Evolutionary conservation across 2,888 invertebrate species (phyloP).

Genomic region (Thyatira batis): DNA sequence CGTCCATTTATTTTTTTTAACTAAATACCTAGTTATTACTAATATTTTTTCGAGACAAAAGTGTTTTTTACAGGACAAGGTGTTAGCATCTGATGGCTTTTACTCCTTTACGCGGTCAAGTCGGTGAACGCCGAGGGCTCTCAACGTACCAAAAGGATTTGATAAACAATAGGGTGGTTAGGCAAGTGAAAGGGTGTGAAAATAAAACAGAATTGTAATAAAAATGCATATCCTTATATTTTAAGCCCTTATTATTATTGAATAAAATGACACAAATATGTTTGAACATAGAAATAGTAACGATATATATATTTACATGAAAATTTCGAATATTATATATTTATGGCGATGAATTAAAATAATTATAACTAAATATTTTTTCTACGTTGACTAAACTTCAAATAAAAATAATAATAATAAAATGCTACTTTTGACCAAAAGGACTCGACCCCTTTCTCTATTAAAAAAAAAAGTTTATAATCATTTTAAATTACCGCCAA

Average conservation of each 20-base stretch:
- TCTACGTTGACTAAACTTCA: not conserved
- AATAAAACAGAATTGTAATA: slow-evolving; percentile 40
- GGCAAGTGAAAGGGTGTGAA: not conserved
- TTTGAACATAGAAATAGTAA: not conserved
- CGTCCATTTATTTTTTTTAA: no score
- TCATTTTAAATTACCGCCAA: not conserved
- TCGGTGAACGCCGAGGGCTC: no score
- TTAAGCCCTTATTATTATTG: slow-evolving; percentile 42
- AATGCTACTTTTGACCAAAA: not conserved
- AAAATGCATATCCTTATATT: slow-evolving; percentile 53
- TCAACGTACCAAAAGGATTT: no score
- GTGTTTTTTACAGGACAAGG: no score
- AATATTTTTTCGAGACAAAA: no score
- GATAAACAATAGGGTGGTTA: not conserved
- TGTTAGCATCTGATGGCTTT: no score
- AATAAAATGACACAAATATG: slow-evolving; percentile 31
- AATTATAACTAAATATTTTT: not conserved
- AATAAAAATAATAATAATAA: not conserved
- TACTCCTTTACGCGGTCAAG: no score
- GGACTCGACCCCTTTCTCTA: not conserved
- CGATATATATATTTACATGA: slow-evolving; percentile 30
- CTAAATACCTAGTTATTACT: no score
- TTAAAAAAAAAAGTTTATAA: not conserved
- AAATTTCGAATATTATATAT: slow-evolving; percentile 7
- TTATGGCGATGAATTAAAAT: not conserved